Evolutionary conservation across 2,113 vertebrate species (phyloP), one percentile per base, ranked within the genome.

Genomic region (Phoxinus phoxinus): DNA sequence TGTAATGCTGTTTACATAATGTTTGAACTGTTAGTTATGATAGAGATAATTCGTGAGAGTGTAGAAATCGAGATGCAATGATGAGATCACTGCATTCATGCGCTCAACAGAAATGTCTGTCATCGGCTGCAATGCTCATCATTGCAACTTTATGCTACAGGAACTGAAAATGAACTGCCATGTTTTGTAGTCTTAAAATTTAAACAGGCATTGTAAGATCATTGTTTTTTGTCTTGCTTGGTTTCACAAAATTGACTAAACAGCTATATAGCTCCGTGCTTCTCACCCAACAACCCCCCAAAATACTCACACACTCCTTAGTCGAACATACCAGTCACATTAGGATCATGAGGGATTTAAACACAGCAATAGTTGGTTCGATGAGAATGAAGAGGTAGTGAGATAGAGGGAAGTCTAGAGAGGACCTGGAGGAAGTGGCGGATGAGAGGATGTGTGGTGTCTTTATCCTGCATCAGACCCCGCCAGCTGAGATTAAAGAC

Each of bases 401-500:
- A 30, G 58, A 85, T 23, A 77, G 61, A 90, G 84, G 72, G 72
- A 80, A 53, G 69, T 81, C 56, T 59, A 84, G 88, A 88, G 41
- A 53, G 35, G 69, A 76, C 44, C 72, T 71, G 19, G 77, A 81
- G 84, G 84, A 86, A 89, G 87, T 74, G 87, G 87, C 89, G 78
- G 89, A 90, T 83, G 90, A 88, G 94, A 93, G 88, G 93, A 92
- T 94, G 92, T 93, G 91, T 91, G 91, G 78, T 93, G 93, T 95
- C 95, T 96, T 96, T 96, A 96, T 96, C 93, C 94, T 95, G 94
- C 95, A 96, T 95, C 95, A 96, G 96, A 96, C 93, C 94, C 87
- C 92, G 90, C 93, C 93, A 94, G 94, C 96, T 96, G 95, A 96
- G 96, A 97, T 97, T 96, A 97, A 96, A 97, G 96, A 93, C 94